Percentiles rank a stretch among this genome's conserved stretches.
Evolutionary conservation across 2,797 vertebrate species (phyloP).

Genomic region (Labeo calbasu): DNA sequence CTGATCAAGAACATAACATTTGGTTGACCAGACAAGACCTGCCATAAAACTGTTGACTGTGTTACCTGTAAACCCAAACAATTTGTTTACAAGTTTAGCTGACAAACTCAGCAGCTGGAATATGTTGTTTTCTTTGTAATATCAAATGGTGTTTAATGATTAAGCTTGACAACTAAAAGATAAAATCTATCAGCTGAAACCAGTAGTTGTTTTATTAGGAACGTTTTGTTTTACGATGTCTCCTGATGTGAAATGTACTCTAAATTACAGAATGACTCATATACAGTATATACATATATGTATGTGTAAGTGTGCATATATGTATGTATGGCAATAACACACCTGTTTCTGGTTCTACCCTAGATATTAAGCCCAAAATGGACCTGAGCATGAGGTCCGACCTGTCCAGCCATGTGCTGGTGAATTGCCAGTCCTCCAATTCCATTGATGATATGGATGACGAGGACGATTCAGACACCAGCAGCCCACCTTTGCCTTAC

Average conservation of each 20-base stretch:
- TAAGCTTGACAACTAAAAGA: no score
- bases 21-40: not conserved
- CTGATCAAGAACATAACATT: not conserved
- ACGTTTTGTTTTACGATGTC: not conserved
- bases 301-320: not conserved
- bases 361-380: conserved; percentile 90
- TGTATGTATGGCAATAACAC: not conserved
- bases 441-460: conserved; percentile 90
- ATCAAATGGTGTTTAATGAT: no score
- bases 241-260: not conserved
- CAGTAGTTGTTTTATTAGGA: not conserved
- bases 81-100: not conserved
- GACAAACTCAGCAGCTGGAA: no score
- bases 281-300: no score
- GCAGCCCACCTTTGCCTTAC: conserved; percentile 93
- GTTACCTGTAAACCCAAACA: not conserved
- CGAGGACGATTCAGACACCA: conserved; percentile 92
- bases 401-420: conserved; percentile 81
- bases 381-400: conserved; percentile 83
- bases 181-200: no score
- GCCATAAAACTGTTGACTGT: not conserved
- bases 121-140: no score
- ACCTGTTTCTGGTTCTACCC: not conserved
- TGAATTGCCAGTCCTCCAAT: conserved; percentile 82
- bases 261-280: not conserved